A percentile compares a stretch with the other conserved stretches of the same genome.
Conservation (phyloP, 2,888 invertebrate species). For the Oegoconia quadripuncta region DNA sequence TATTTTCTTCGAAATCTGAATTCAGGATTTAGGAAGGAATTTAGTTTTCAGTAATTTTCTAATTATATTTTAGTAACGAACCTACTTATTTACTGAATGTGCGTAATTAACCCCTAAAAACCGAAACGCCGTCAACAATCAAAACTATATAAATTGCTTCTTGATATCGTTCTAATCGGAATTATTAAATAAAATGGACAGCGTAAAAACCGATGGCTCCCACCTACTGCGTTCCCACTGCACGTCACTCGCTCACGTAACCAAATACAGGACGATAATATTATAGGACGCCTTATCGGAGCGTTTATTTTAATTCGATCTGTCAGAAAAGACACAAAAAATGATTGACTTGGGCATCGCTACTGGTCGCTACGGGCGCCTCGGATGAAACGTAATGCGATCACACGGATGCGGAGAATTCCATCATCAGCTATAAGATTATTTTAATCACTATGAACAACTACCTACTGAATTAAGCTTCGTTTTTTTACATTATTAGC, state of each 20-base stretch:
- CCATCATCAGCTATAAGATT: constrained; percentile 31
- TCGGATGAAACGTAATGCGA: constrained; percentile 47
- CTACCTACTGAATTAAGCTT: too few species aligned
- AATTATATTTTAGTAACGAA: too few species aligned
- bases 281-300: constrained; percentile 72
- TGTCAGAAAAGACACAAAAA: constrained; percentile 74
- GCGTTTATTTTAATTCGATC: constrained; percentile 79
- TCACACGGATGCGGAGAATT: constrained; percentile 37
- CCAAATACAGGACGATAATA: constrained; percentile 74
- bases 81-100: background rate
- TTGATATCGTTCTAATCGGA: constrained; percentile 22
- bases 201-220: constrained; percentile 43
- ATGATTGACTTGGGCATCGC: constrained; percentile 51
- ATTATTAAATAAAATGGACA: constrained; percentile 36
- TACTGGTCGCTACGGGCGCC: constrained; percentile 55
- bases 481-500: too few species aligned
- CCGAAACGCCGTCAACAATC: constrained; percentile 7
- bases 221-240: constrained; percentile 73
- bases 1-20: too few species aligned
- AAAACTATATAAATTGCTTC: constrained; percentile 26
- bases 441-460: constrained; percentile 6
- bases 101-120: background rate
- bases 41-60: too few species aligned
- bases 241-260: constrained; percentile 68
- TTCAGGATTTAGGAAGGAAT: too few species aligned